phyloP scores from a whole-genome alignment of 2,797 vertebrate genomes.

The Takifugu rubripes region DNA sequence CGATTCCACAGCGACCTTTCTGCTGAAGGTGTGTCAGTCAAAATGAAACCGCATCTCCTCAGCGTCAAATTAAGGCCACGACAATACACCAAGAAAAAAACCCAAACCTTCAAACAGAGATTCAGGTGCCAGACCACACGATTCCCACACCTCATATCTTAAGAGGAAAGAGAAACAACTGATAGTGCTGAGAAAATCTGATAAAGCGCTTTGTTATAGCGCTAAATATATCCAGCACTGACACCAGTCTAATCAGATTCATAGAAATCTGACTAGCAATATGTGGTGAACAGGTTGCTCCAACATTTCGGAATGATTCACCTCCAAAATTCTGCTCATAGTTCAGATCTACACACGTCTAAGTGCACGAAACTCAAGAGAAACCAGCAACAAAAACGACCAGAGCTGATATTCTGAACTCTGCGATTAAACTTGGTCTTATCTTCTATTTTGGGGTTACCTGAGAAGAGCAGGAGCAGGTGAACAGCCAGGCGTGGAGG shows the following conservation, averaged over 20 bases:
- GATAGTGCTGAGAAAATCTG: conserved; percentile 64
- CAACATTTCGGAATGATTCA: not conserved
- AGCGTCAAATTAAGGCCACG: conserved; percentile 28
- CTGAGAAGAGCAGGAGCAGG: not conserved
- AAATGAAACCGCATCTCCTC: conserved; percentile 24
- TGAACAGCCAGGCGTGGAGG: not conserved
- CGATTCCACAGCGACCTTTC: conserved; percentile 31
- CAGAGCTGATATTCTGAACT: not conserved
- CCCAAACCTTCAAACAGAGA: not conserved
- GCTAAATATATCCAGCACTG: conserved; percentile 46
- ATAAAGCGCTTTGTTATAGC: conserved; percentile 51
- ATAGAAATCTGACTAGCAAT: conserved; percentile 49
- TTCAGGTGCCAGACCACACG: not conserved
- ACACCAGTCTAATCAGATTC: conserved; percentile 55
- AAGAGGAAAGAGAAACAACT: conserved; percentile 48
- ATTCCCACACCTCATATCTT: conserved; percentile 23
- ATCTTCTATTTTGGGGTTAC: not conserved
- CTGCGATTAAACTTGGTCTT: not conserved
- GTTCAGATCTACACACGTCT: not conserved
- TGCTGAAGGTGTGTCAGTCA: conserved; percentile 39
- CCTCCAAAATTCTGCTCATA: too few relatives aligned
- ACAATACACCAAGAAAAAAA: not conserved
- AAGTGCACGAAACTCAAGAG: not conserved
- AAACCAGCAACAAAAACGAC: conserved; percentile 4
- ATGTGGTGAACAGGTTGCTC: not conserved